Percentiles rank a stretch among this genome's conserved stretches.
These are phyloP conservation scores for Poeciliopsis turrubarensis DNA, from an alignment of 2,113 vertebrate genomes.

Conservation along the genomic window DNA sequence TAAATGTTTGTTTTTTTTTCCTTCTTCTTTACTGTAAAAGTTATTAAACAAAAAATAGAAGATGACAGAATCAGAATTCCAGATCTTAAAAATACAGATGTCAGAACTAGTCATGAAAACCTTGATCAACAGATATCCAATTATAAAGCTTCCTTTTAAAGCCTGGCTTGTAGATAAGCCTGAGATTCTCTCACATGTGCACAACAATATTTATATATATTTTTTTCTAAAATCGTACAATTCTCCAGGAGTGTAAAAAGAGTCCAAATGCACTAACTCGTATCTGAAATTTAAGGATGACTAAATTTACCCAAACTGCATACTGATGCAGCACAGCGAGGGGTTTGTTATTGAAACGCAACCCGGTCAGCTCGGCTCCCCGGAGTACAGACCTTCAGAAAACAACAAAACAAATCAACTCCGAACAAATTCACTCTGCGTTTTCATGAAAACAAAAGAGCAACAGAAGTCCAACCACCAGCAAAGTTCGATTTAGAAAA, in stretches of 20 bases:
- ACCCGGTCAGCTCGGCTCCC: slow-evolving; percentile 69
- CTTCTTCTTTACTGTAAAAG: too few species aligned
- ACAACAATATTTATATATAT: slow-evolving; percentile 14
- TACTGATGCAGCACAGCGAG: neutral
- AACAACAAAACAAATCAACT: slow-evolving; percentile 45
- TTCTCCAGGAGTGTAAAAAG: slow-evolving; percentile 30
- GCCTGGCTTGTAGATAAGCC: slow-evolving; percentile 8
- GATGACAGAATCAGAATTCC: too few species aligned
- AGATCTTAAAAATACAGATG: too few species aligned
- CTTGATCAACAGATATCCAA: too few species aligned
- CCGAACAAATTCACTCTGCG: slow-evolving; percentile 58
- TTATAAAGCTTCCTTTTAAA: slow-evolving; percentile 2
- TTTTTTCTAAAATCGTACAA: slow-evolving; percentile 10
- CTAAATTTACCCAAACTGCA: neutral
- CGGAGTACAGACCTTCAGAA: slow-evolving; percentile 50
- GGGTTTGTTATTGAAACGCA: neutral
- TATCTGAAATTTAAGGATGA: neutral
- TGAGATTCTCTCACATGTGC: slow-evolving; percentile 22
- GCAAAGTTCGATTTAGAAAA: slow-evolving; percentile 44
- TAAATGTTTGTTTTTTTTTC: too few species aligned
- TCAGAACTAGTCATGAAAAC: too few species aligned
- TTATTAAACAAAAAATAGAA: too few species aligned
- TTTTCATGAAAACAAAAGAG: slow-evolving; percentile 57
- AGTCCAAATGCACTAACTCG: neutral
- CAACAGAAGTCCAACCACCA: slow-evolving; percentile 54